A percentile compares a stretch with the other conserved stretches of the same genome.
Conservation (phyloP, 2,888 invertebrate species). For the Mamestra brassicae region DNA sequence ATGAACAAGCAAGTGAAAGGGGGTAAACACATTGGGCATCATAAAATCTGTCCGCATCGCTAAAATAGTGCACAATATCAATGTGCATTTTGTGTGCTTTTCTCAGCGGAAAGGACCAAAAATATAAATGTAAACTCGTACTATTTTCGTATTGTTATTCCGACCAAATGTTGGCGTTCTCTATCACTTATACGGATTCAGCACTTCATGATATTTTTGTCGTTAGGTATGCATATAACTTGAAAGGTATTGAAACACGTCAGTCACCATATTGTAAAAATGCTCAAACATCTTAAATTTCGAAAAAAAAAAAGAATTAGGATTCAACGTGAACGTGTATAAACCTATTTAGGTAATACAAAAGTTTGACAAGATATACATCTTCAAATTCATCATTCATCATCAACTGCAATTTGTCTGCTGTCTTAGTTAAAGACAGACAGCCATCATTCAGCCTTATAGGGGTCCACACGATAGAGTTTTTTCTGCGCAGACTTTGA, state of each 20-base stretch:
- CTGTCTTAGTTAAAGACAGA: too few relatives aligned
- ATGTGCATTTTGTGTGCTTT: neutral
- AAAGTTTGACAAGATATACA: too few relatives aligned
- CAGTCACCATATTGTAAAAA: neutral
- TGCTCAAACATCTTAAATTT: neutral
- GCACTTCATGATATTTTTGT: conserved; percentile 76
- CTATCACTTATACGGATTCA: conserved; percentile 83
- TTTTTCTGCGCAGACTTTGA: too few relatives aligned
- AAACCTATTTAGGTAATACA: too few relatives aligned
- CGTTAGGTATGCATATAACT: conserved; percentile 70
- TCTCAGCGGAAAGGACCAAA: neutral
- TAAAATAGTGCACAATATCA: neutral
- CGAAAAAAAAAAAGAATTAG: too few relatives aligned
- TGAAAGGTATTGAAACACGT: conserved; percentile 36
- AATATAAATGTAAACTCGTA: neutral
- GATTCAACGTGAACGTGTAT: too few relatives aligned
- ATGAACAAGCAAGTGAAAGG: too few relatives aligned
- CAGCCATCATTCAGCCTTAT: too few relatives aligned
- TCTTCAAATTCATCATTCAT: too few relatives aligned
- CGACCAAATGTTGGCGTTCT: conserved; percentile 68
- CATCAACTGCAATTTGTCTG: too few relatives aligned
- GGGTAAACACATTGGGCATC: too few relatives aligned
- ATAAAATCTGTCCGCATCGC: neutral
- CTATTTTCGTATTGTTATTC: neutral
- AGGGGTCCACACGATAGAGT: too few relatives aligned